Percentiles rank a stretch among this genome's conserved stretches.
Evolutionary conservation across 2,113 vertebrate species (phyloP).

Genomic region (Plecotus auritus): DNA sequence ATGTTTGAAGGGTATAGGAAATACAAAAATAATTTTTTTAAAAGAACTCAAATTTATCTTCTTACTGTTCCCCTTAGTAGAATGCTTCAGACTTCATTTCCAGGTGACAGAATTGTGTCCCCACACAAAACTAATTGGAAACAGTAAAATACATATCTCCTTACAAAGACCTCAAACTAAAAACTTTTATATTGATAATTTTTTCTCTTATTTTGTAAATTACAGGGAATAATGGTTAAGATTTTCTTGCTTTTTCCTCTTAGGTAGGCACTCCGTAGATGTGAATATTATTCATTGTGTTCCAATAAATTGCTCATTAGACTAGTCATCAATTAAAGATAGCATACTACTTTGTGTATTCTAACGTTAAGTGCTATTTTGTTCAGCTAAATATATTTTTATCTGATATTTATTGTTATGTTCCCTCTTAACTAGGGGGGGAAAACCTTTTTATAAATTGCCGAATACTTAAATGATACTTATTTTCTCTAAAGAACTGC

Average conservation of each 20-base stretch:
- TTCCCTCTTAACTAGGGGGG: constrained; percentile 4
- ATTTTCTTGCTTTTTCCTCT: constrained; percentile 21
- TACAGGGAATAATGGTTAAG: background rate
- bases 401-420: constrained; percentile 35
- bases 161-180: background rate
- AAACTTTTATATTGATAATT: background rate
- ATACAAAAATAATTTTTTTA: background rate
- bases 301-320: constrained; percentile 27
- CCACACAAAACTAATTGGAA: background rate
- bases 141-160: background rate
- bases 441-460: constrained; percentile 5
- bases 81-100: constrained; percentile 26
- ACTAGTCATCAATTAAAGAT: constrained; percentile 15
- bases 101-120: background rate
- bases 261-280: background rate
- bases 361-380: constrained; percentile 23
- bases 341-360: background rate
- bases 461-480: constrained; percentile 27
- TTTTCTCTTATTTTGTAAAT: background rate
- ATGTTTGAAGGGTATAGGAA: background rate
- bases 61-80: background rate
- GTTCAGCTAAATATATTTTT: constrained; percentile 34
- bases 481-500: background rate
- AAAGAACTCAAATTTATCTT: background rate
- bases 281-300: background rate